Evolutionary conservation across 2,888 invertebrate genomes (phyloP), one percentile per base, ranked within the genome.

Genomic region (Fragum sueziense): DNA sequence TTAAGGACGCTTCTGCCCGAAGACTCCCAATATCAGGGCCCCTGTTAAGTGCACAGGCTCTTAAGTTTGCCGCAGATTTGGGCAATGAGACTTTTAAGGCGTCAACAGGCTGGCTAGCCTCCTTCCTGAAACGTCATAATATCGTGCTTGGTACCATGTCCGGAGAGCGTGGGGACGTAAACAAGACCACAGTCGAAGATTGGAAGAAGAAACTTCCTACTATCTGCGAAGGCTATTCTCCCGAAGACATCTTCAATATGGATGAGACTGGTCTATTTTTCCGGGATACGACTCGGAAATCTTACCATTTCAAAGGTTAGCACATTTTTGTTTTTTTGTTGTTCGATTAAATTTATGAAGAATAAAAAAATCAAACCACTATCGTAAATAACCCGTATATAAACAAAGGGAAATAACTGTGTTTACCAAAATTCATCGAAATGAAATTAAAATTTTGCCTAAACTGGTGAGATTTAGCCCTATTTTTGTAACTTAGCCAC

Each of bases 81-180:
- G 74, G 54, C 2, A 74, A 47, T 62, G 65, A 25, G 0, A 37
- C 31, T 0, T 76, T 84, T 41, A 81, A 79, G 67, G 84, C 77
- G 31, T 80, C 82, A 1, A 82, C 71, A 51, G 78, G 82, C 6
- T 85, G 80, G 82, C 31, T 85, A n/a, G 78, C 62, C 6, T 33
- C 67, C 29, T 85, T 82, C 57, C 3, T 54, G 0, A 81, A 79
- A 27, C 57, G 82, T 29, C 57, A 82, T 41, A 71, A 68, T 29
- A 79, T 84, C 33, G 74, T 70, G 4, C 79, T 82, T 54, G 61
- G 73, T 20, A 71, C 71, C 22, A 57, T 70, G 62, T 72, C 70
- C 59, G 74, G 78, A 0, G 81, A 78, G 62, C 41, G 70, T 4
- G 79, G 79, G 4, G 72, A 80, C 47, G 76, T 80, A 25, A 29